Base-by-base conservation (phyloP, 2,888 invertebrate genomes). In the Chalcis sispes region DNA sequence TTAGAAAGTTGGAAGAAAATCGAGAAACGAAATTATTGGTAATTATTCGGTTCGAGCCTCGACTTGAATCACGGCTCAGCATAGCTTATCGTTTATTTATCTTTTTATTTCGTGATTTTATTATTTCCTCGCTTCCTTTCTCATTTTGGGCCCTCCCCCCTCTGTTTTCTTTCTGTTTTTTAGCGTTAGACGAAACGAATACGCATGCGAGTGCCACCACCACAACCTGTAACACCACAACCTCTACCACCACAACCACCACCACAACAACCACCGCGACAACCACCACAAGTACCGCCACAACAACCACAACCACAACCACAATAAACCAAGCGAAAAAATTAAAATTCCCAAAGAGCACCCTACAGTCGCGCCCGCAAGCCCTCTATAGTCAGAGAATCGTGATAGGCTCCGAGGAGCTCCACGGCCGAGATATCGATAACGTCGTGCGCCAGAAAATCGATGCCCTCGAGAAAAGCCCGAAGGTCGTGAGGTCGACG, bases 151-250 rank as follows among this genome's bases (percentile, higher is more conserved):
- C 82, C 82, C 84, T 83, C 80, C 81, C 77, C 48, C 54, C 27
- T n/a, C 36, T 56, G 56, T 82, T 83, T 87, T 86, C 83, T 88
- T 88, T 88, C 87, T 88, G 87, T 88, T 88, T 83, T 85, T 88
- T 88, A 88, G 88, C 88, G 82, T 84, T 86, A 86, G 85, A 86
- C 82, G 85, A 85, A 82, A 83, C 86, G 82, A 86, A 85, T 85
- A 82, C 87, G 88, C 88, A 88, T 88, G 88, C 83, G 86, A 88
- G 85, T 86, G 86, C 85, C 85, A 86, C 84, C 86, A 83, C 79
- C 72, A 73, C 76, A 77, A 78, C 73, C 72, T 74, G 61, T 69
- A 40, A 82, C 83, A 84, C 83, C 82, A 84, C 83, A 81, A 81
- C 83, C 82, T 82, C 81, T 80, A 83, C 81, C 77, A 81, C 81